phyloP scores from a whole-genome alignment of 1,140 invertebrate species.

The Cepaea nemoralis region DNA sequence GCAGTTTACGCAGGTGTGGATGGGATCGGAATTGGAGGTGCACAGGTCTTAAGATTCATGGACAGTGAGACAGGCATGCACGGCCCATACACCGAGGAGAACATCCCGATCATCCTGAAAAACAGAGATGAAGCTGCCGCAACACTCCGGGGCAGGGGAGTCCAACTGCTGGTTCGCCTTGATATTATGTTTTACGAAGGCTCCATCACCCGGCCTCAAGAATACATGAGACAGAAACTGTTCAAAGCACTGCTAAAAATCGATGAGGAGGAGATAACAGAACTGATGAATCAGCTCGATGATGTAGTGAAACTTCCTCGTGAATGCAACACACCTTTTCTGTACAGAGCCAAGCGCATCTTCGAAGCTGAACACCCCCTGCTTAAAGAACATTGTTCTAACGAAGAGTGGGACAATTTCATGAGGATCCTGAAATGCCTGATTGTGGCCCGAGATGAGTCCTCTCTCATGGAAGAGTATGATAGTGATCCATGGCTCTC shows the following conservation, averaged over 20 bases:
- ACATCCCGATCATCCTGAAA: constrained; percentile 51
- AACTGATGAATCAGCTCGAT: constrained; percentile 30
- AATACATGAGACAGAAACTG: constrained; percentile 45
- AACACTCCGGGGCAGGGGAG: constrained; percentile 48
- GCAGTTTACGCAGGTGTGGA: constrained; percentile 57
- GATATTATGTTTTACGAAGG: constrained; percentile 60
- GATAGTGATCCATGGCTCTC: constrained; percentile 57
- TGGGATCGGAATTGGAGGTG: constrained; percentile 56
- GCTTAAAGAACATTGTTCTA: constrained; percentile 44
- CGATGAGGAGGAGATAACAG: constrained; percentile 39
- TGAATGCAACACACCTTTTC: constrained; percentile 44
- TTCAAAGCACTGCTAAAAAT: constrained; percentile 44
- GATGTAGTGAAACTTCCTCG: constrained; percentile 36
- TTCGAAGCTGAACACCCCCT: constrained; percentile 44
- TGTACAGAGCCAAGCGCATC: constrained; percentile 45
- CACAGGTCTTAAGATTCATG: constrained; percentile 54
- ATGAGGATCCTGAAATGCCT: constrained; percentile 30
- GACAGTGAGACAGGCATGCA: constrained; percentile 55
- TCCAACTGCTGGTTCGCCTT: constrained; percentile 49
- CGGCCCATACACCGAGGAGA: constrained; percentile 59
- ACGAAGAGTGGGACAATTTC: constrained; percentile 48
- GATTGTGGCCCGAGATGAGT: constrained; percentile 47
- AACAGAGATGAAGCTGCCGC: constrained; percentile 52
- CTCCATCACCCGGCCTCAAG: constrained; percentile 45
- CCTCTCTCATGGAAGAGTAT: constrained; percentile 52